A percentile compares a stretch with the other conserved stretches of the same genome.
Evolutionary conservation across 64 coral and sea anemone species (phyloP).

Genomic region (Stichodactyla mertensii): DNA sequence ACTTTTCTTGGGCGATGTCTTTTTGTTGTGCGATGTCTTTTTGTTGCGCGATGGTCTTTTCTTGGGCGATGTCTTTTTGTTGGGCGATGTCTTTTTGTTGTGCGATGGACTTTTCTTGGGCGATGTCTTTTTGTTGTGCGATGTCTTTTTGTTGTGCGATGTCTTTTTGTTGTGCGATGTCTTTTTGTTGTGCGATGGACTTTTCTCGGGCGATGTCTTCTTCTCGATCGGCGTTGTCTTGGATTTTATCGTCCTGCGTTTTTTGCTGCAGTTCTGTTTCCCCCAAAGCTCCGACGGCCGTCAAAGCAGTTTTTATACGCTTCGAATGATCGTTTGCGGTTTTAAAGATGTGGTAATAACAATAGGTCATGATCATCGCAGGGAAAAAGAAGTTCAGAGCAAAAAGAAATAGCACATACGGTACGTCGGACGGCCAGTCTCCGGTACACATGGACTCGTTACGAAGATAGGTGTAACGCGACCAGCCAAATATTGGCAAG

Average conservation of each 20-base stretch:
- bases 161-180: background rate
- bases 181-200: too few species aligned
- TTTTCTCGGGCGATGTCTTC: background rate
- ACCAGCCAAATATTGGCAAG: slow-evolving; percentile 75
- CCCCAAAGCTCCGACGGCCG: background rate
- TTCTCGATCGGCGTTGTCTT: background rate
- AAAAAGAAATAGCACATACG: slow-evolving; percentile 77
- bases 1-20: too few species aligned
- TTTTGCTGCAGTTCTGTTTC: background rate
- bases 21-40: too few species aligned
- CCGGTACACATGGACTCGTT: slow-evolving; percentile 90
- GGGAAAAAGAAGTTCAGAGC: slow-evolving; percentile 61
- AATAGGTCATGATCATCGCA: slow-evolving; percentile 56
- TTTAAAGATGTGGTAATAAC: slow-evolving; percentile 72
- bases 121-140: background rate
- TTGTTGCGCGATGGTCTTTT: too few species aligned
- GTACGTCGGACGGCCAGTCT: slow-evolving; percentile 63
- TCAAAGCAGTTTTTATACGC: background rate
- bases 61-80: too few species aligned
- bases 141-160: background rate
- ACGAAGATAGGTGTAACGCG: slow-evolving; percentile 60
- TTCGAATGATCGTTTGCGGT: slow-evolving; percentile 1
- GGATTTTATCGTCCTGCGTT: background rate
- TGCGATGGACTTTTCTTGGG: too few species aligned
- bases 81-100: too few species aligned